Base-by-base conservation (phyloP, 2,888 invertebrate genomes). In the Melipona bicolor region DNA sequence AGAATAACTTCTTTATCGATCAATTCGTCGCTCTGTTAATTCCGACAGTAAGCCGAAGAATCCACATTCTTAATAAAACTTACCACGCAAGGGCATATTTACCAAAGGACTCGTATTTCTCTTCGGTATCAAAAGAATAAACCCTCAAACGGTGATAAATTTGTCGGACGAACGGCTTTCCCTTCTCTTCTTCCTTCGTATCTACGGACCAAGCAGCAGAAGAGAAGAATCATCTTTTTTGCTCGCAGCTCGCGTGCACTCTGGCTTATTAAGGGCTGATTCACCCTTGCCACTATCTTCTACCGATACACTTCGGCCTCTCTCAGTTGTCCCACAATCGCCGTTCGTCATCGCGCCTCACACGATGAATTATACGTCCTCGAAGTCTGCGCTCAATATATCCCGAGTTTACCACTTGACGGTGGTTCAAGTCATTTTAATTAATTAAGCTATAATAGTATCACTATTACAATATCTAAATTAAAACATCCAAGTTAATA, bases 211-310 rank as follows among this genome's bases (percentile, higher is more conserved):
- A 27, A 17, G 72, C 17, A 36, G 17, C 65, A 17, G 21, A 17
- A 43, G n/a, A 61, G 72, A 36, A 70, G 69, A 32, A 62, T 9
- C 67, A 27, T 83, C 86, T 86, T 83, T 86, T 93, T 92, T 92
- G 92, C 90, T 90, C 90, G 85, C 91, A 87, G 74, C 88, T 91
- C 93, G 91, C 92, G 91, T 93, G 92, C 94, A 94, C 93, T 94
- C 92, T 93, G 92, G 92, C 93, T 94, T 94, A 94, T 94, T 93
- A 94, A 93, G 92, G 90, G 90, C 83, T 90, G 91, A 91, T 91
- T 90, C 91, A 85, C 81, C 88, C 89, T 89, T 81, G 83, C 84
- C 85, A 77, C 80, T 78, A 71, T 77, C 77, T 79, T 75, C 77
- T 67, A 62, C 84, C 88, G 85, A 88, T 82, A 79, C 80, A 88